Percentiles rank a stretch among this genome's conserved stretches.
Evolutionary conservation across 2,797 vertebrate genomes (phyloP).

Genomic region (Sternarchorhynchus goeldii): DNA sequence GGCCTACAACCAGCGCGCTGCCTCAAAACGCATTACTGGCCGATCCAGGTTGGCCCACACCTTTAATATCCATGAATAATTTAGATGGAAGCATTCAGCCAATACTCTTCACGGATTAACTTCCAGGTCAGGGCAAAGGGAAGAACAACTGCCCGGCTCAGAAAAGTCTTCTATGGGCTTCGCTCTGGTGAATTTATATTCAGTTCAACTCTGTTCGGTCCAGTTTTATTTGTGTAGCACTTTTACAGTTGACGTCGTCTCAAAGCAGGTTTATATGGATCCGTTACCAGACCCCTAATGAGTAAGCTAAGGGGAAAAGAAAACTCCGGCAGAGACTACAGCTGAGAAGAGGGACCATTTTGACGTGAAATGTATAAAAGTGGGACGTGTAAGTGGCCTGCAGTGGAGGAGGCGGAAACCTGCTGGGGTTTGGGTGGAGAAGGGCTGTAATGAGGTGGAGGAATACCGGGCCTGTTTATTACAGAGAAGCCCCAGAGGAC

Average conservation of each 20-base stretch:
- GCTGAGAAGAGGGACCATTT: too few species aligned
- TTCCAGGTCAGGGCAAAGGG: not conserved
- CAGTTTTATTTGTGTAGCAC: too few species aligned
- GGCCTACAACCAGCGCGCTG: not conserved
- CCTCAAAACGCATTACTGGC: not conserved
- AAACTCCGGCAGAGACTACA: too few species aligned
- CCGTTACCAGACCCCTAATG: too few species aligned
- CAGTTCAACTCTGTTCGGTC: too few species aligned
- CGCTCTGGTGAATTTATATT: too few species aligned
- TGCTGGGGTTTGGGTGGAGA: not conserved
- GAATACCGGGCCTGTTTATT: not conserved
- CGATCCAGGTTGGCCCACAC: not conserved
- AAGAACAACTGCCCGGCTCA: not conserved
- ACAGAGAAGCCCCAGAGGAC: conserved; percentile 5
- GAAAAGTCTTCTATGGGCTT: not conserved
- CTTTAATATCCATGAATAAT: not conserved
- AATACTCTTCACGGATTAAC: not conserved
- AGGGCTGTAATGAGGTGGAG: not conserved
- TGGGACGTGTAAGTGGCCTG: not conserved
- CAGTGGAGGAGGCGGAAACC: not conserved
- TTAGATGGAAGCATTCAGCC: not conserved
- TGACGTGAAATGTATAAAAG: too few species aligned
- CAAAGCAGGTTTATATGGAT: too few species aligned
- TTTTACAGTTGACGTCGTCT: too few species aligned
- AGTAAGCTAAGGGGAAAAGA: too few species aligned